phyloP scores from a whole-genome alignment of 35 echinoderm and acorn worm species.

The Chiridota heheva region DNA sequence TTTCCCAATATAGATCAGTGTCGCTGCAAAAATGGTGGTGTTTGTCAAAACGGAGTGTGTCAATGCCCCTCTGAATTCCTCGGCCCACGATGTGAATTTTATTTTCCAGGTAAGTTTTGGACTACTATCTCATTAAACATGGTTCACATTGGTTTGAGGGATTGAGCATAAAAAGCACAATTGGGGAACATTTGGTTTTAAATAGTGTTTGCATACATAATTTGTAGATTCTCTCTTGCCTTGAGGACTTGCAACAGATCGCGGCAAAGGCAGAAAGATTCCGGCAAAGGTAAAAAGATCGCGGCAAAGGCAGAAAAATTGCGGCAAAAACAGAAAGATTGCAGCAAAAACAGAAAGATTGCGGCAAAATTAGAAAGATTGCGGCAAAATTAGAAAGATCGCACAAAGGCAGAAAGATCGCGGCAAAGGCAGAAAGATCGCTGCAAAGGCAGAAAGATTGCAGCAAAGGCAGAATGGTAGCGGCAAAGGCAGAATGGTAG shows the following conservation, averaged over 20 bases:
- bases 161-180: no score
- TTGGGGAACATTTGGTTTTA: no score
- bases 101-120: conserved; percentile 36
- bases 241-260: not conserved
- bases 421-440: not conserved
- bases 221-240: no score
- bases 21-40: conserved; percentile 60
- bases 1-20: no score
- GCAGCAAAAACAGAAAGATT: not conserved
- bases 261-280: not conserved
- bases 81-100: conserved; percentile 39
- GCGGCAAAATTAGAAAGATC: no score
- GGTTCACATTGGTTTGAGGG: no score
- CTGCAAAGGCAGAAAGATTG: not conserved
- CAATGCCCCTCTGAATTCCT: conserved; percentile 39
- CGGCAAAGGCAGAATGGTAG: not conserved
- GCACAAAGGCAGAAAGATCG: not conserved
- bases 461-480: not conserved
- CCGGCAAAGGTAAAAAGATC: not conserved
- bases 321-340: not conserved
- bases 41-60: conserved; percentile 45
- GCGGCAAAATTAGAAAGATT: no score
- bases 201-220: no score
- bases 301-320: not conserved
- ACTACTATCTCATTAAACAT: no score